These are phyloP conservation scores for Myotis myotis DNA, from an alignment of 2,797 vertebrate genomes.

Conservation along the genomic window DNA sequence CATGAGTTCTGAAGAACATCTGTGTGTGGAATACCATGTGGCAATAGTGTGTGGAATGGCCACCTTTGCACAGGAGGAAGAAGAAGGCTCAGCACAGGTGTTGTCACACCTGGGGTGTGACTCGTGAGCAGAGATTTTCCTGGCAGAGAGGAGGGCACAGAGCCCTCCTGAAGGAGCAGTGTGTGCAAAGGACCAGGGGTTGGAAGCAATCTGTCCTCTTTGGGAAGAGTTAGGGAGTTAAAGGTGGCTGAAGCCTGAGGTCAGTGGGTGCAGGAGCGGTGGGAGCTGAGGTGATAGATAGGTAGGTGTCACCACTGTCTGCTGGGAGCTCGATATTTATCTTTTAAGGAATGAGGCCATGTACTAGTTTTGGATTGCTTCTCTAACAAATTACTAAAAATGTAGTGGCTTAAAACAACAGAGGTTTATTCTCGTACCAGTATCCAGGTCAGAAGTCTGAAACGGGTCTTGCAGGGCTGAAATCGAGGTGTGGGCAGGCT, in stretches of 20 bases:
- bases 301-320: background rate
- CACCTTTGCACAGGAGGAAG: background rate
- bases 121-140: background rate
- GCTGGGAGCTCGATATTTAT: background rate
- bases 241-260: background rate
- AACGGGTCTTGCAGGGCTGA: background rate
- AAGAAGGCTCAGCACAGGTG: background rate
- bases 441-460: background rate
- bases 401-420: background rate
- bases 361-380: background rate
- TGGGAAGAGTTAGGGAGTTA: background rate
- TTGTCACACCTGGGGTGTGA: background rate
- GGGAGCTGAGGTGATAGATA: background rate
- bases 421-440: background rate
- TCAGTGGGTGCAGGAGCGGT: background rate
- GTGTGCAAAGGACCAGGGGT: background rate
- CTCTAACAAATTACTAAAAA: background rate
- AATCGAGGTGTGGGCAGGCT: background rate
- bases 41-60: background rate
- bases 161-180: background rate
- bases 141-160: background rate
- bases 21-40: background rate
- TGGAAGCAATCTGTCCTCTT: background rate
- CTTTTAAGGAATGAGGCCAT: background rate
- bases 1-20: background rate